phyloP scores from a whole-genome alignment of 2,888 invertebrate species.

The Monopis laevigella region DNA sequence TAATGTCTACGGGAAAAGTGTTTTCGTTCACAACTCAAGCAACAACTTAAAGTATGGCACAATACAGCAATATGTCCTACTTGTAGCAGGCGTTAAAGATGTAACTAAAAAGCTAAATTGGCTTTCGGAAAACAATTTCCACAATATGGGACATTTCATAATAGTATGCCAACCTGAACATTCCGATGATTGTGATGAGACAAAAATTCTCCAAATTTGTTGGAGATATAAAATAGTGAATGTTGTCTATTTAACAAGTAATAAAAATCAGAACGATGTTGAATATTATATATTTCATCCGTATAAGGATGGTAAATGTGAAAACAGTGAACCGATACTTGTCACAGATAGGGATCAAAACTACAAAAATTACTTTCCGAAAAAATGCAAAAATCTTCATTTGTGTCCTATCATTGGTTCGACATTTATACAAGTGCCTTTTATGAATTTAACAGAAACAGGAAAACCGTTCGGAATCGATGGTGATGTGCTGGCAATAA shows the following conservation, averaged over 20 bases:
- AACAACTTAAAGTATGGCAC: conserved; percentile 19
- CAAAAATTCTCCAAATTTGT: conserved; percentile 28
- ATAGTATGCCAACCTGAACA: conserved; percentile 34
- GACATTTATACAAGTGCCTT: conserved; percentile 5
- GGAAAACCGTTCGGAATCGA: background rate
- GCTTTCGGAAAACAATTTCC: conserved; percentile 30
- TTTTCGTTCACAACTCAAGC: conserved; percentile 29
- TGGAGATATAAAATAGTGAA: conserved; percentile 42
- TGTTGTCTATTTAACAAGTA: conserved; percentile 33
- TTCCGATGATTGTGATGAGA: conserved; percentile 32
- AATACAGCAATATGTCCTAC: conserved; percentile 34
- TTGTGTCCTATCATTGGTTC: conserved; percentile 1
- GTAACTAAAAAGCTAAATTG: conserved; percentile 29
- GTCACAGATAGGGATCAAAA: background rate
- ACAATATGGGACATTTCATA: conserved; percentile 42
- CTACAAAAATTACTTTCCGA: background rate
- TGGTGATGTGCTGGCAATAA: conserved; percentile 13
- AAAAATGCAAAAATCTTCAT: conserved; percentile 4
- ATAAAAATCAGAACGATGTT: conserved; percentile 15
- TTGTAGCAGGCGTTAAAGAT: conserved; percentile 28
- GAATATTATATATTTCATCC: conserved; percentile 33
- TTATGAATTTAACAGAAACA: background rate
- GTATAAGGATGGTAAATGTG: conserved; percentile 31
- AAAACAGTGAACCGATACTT: conserved; percentile 28
- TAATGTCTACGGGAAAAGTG: conserved; percentile 28